phyloP scores from a whole-genome alignment of 2,797 vertebrate species.

The Macropus fuliginosus region DNA sequence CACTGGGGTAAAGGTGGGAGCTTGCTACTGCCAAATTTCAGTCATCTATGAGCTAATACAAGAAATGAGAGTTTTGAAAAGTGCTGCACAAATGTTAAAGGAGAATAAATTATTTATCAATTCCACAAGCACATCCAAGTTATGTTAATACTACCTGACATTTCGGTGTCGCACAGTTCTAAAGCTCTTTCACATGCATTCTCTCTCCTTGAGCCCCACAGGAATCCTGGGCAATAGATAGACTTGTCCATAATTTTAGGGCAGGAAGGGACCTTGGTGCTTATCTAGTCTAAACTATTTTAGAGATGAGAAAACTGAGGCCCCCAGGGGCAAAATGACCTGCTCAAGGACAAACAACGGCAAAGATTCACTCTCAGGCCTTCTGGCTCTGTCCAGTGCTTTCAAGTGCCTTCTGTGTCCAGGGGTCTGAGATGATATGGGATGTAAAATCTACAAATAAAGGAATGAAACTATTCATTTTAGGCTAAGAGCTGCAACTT shows the following conservation, averaged over 20 bases:
- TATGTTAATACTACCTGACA: neutral
- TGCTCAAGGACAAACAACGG: slow-evolving; percentile 14
- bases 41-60: neutral
- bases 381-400: neutral
- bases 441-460: neutral
- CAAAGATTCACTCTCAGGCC: neutral
- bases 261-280: slow-evolving; percentile 4
- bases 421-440: neutral
- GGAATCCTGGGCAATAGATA: neutral
- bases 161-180: neutral
- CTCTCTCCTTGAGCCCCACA: neutral
- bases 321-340: slow-evolving; percentile 3
- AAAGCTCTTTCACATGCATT: neutral
- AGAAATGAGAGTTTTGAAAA: neutral
- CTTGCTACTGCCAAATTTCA: neutral
- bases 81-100: neutral
- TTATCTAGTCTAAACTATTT: slow-evolving; percentile 43
- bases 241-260: slow-evolving; percentile 34
- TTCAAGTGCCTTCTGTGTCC: neutral
- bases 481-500: neutral
- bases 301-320: slow-evolving; percentile 40
- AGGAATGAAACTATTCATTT: neutral
- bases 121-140: neutral
- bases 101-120: neutral
- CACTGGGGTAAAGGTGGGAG: neutral